Evolutionary conservation across 2,888 invertebrate genomes (phyloP).

Genomic region (Cremastobaeus sp.): DNA sequence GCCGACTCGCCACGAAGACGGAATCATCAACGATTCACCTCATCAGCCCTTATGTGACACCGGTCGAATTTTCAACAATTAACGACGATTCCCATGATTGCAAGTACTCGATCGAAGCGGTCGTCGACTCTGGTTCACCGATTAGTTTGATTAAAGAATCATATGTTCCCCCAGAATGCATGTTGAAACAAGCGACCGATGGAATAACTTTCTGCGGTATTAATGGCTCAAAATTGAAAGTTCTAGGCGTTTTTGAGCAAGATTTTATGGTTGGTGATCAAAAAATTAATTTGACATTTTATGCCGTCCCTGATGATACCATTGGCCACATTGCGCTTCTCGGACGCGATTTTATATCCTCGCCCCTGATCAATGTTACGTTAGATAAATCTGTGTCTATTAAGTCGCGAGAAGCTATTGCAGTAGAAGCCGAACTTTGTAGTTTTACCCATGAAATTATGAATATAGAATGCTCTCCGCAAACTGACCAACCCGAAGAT

Average conservation of each 20-base stretch:
- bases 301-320: slow-evolving; percentile 16
- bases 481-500: not conserved
- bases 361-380: too few relatives aligned
- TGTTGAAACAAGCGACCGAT: not conserved
- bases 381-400: not conserved
- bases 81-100: not conserved
- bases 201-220: slow-evolving; percentile 3
- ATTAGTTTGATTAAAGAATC: slow-evolving; percentile 10
- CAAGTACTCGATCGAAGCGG: not conserved
- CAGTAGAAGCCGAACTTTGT: not conserved
- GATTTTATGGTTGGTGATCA: not conserved
- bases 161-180: not conserved
- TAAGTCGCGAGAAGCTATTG: not conserved
- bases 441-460: slow-evolving; percentile 8
- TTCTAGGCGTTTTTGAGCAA: slow-evolving; percentile 1
- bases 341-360: slow-evolving; percentile 19
- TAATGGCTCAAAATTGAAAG: slow-evolving; percentile 5
- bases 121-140: slow-evolving; percentile 14
- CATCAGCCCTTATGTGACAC: not conserved
- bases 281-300: slow-evolving; percentile 2
- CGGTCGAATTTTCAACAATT: not conserved
- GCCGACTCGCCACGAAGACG: too few relatives aligned
- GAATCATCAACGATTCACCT: too few relatives aligned
- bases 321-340: slow-evolving; percentile 18
- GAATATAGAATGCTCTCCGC: slow-evolving; percentile 19